Percentiles rank a stretch among this genome's conserved stretches.
Conservation (phyloP, 2,888 invertebrate species). For the Drosophila colorata region DNA sequence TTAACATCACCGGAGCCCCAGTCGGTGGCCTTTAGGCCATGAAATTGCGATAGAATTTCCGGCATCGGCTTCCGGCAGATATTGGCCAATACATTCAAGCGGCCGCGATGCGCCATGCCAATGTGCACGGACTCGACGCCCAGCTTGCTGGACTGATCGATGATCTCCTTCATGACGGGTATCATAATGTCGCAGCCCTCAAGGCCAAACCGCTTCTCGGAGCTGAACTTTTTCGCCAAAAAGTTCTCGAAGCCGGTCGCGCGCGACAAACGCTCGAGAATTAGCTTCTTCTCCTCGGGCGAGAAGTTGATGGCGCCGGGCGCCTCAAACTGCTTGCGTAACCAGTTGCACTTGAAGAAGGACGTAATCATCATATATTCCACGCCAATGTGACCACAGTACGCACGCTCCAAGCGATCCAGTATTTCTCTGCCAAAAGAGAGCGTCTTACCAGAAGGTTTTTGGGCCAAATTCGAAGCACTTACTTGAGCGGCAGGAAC, state of each 20-base stretch:
- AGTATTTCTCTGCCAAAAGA: slow-evolving; percentile 91
- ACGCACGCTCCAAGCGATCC: slow-evolving; percentile 94
- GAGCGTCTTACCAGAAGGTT: not conserved
- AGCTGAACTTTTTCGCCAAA: slow-evolving; percentile 98
- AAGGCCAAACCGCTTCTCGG: slow-evolving; percentile 99
- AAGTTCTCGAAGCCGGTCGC: slow-evolving; percentile 98
- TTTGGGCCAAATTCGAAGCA: not conserved
- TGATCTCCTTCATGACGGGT: slow-evolving; percentile 98
- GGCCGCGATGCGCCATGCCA: slow-evolving; percentile 94
- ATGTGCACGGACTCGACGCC: slow-evolving; percentile 98
- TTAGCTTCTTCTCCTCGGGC: slow-evolving; percentile 94
- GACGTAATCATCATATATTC: slow-evolving; percentile 99
- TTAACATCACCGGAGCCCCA: slow-evolving; percentile 95
- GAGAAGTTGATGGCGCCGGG: slow-evolving; percentile 93
- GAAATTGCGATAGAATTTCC: slow-evolving; percentile 95
- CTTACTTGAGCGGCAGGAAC: slow-evolving; percentile 89
- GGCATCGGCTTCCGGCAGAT: slow-evolving; percentile 95
- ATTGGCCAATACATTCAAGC: slow-evolving; percentile 93
- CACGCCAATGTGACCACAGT: slow-evolving; percentile 98
- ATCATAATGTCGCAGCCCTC: slow-evolving; percentile 99
- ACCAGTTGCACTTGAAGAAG: slow-evolving; percentile 98
- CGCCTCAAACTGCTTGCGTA: slow-evolving; percentile 96
- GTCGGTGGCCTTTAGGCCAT: slow-evolving; percentile 91
- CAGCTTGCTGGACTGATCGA: slow-evolving; percentile 95
- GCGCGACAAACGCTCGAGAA: slow-evolving; percentile 96